Conservation (phyloP, 2,797 vertebrate genomes). For the Hybognathus amarus region DNA sequence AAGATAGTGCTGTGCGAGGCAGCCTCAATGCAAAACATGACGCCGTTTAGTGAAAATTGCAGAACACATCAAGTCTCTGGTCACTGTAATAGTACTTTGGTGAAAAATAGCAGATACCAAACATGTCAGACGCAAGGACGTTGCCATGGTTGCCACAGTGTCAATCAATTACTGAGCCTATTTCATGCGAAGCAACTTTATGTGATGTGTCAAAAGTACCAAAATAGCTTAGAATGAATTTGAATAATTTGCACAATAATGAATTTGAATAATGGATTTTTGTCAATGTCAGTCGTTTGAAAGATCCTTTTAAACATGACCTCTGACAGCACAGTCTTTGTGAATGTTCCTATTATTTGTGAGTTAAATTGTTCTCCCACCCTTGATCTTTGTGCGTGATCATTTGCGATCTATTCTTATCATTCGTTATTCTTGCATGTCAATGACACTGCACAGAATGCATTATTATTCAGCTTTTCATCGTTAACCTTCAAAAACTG, state of each 20-base stretch:
- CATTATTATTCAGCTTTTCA: conserved; percentile 17
- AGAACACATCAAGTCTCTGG: background rate
- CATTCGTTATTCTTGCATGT: conserved; percentile 14
- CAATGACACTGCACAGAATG: conserved; percentile 1
- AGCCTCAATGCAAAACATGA: too few relatives aligned
- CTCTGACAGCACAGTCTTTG: conserved; percentile 3
- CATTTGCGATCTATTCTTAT: conserved; percentile 33
- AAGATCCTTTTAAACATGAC: background rate
- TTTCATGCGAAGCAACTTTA: background rate
- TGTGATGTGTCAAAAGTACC: background rate
- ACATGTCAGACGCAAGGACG: background rate
- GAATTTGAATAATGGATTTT: background rate
- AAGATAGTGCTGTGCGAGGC: too few relatives aligned
- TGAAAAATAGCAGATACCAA: background rate
- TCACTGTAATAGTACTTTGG: background rate
- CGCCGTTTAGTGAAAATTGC: background rate
- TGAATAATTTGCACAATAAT: background rate
- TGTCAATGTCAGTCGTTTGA: background rate
- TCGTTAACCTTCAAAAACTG: background rate
- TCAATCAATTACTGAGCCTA: background rate
- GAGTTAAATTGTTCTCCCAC: conserved; percentile 11
- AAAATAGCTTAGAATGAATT: background rate
- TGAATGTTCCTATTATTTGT: background rate
- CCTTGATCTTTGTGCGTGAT: conserved; percentile 18
- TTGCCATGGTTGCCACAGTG: background rate